These are phyloP conservation scores for Melanotaenia trifasciata DNA, from an alignment of 2,797 vertebrate species.

Conservation along the genomic window DNA sequence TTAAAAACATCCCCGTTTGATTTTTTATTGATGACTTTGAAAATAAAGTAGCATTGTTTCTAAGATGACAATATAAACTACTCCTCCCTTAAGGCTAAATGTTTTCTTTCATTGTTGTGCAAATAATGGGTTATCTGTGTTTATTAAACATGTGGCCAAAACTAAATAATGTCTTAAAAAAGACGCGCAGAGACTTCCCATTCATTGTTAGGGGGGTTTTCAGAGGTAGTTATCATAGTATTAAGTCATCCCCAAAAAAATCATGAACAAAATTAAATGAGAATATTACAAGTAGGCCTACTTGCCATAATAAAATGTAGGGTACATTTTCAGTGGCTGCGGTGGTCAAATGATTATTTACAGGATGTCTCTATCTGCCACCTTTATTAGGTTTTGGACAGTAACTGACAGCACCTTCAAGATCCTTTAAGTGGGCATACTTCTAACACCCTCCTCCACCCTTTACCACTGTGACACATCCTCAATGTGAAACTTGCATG, in stretches of 20 bases:
- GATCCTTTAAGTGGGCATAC: not conserved
- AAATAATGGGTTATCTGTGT: slow-evolving; percentile 70
- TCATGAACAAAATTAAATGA: not conserved
- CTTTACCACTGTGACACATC: not conserved
- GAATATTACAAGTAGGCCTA: not conserved
- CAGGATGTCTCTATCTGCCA: not conserved
- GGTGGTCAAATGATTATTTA: not conserved
- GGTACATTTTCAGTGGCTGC: not conserved
- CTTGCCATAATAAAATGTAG: not conserved
- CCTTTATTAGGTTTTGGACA: not conserved
- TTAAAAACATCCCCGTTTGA: slow-evolving; percentile 76
- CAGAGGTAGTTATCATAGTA: slow-evolving; percentile 32
- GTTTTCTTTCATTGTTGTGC: slow-evolving; percentile 81
- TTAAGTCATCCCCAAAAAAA: not conserved
- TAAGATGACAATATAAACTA: slow-evolving; percentile 74
- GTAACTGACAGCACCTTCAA: not conserved
- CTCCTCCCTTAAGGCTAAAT: slow-evolving; percentile 74
- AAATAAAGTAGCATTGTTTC: slow-evolving; percentile 82
- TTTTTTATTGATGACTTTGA: slow-evolving; percentile 81
- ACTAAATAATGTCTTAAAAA: slow-evolving; percentile 72
- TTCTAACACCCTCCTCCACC: not conserved
- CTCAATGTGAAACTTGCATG: not conserved
- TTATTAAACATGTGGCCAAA: slow-evolving; percentile 69
- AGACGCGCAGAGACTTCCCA: slow-evolving; percentile 59
- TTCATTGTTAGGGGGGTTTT: slow-evolving; percentile 61